A percentile compares a stretch with the other conserved stretches of the same genome.
Conservation (phyloP, 2,797 vertebrate genomes). For the Propithecus perrieri region DNA sequence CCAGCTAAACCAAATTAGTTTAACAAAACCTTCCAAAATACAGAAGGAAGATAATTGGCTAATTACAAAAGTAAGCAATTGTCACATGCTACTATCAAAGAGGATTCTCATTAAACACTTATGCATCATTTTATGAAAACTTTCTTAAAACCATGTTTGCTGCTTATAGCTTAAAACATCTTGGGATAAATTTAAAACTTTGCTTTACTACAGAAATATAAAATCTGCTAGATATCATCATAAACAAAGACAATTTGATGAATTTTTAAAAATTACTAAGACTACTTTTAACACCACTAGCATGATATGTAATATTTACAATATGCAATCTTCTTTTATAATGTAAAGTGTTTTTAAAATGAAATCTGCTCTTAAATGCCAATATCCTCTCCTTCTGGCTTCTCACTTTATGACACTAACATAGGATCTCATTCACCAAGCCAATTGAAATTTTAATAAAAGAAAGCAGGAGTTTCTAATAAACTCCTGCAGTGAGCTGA, state of each 20-base stretch:
- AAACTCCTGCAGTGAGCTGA: slow-evolving; percentile 90
- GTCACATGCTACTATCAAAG: slow-evolving; percentile 42
- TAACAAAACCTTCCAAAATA: slow-evolving; percentile 52
- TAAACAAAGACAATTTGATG: slow-evolving; percentile 82
- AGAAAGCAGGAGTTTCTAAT: slow-evolving; percentile 93
- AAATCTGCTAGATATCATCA: slow-evolving; percentile 82
- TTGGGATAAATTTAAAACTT: slow-evolving; percentile 82
- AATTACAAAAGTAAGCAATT: slow-evolving; percentile 62
- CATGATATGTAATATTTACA: slow-evolving; percentile 84
- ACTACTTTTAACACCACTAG: slow-evolving; percentile 83
- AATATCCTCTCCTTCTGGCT: slow-evolving; percentile 90
- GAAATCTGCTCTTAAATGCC: slow-evolving; percentile 89
- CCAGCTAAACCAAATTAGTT: slow-evolving; percentile 54
- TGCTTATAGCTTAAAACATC: slow-evolving; percentile 79
- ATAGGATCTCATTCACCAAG: slow-evolving; percentile 90
- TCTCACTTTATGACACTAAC: slow-evolving; percentile 91
- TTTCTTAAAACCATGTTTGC: slow-evolving; percentile 67
- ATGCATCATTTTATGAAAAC: slow-evolving; percentile 41
- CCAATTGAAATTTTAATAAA: slow-evolving; percentile 93
- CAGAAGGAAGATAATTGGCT: not conserved
- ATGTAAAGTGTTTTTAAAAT: slow-evolving; percentile 88
- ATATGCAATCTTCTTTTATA: slow-evolving; percentile 86
- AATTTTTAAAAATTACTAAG: slow-evolving; percentile 82
- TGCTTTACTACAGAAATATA: slow-evolving; percentile 73
- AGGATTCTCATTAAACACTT: slow-evolving; percentile 46